Conservation (phyloP, 2,888 invertebrate species). For the Epsilonema sp. region DNA sequence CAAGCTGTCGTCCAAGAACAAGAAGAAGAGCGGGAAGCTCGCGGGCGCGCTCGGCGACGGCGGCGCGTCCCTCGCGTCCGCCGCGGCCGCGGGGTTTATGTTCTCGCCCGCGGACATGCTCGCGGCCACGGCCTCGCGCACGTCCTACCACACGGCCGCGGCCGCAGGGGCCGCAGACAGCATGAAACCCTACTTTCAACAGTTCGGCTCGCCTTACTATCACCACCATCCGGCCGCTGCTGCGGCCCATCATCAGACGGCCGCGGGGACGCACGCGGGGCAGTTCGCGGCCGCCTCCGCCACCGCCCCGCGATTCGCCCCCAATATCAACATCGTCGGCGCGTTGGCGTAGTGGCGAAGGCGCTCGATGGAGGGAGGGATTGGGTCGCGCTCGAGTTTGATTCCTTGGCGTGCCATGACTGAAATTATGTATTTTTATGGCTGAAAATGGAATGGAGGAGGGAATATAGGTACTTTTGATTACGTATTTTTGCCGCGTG, state of each 20-base stretch:
- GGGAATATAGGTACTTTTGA: too few species aligned
- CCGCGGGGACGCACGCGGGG: background rate
- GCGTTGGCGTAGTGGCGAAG: background rate
- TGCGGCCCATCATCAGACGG: too few species aligned
- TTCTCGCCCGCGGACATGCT: background rate
- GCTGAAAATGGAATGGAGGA: too few species aligned
- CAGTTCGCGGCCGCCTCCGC: background rate
- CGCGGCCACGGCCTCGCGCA: background rate
- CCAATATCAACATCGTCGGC: background rate
- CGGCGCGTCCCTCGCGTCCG: background rate
- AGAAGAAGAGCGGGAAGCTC: slow-evolving; percentile 77
- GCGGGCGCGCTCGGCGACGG: background rate
- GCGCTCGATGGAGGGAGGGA: too few species aligned
- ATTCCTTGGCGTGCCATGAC: too few species aligned
- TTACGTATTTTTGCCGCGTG: too few species aligned
- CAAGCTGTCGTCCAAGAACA: slow-evolving; percentile 88
- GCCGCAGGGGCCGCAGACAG: too few species aligned
- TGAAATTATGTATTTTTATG: too few species aligned
- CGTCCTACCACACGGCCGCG: too few species aligned
- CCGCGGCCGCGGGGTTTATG: too few species aligned
- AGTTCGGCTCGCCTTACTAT: background rate
- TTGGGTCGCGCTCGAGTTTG: too few species aligned
- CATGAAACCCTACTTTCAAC: background rate
- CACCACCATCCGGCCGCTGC: too few species aligned
- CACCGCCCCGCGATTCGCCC: background rate